A percentile compares a stretch with the other conserved stretches of the same genome.
Evolutionary conservation across 2,797 vertebrate species (phyloP).

Genomic region (Holocentrus rufus): DNA sequence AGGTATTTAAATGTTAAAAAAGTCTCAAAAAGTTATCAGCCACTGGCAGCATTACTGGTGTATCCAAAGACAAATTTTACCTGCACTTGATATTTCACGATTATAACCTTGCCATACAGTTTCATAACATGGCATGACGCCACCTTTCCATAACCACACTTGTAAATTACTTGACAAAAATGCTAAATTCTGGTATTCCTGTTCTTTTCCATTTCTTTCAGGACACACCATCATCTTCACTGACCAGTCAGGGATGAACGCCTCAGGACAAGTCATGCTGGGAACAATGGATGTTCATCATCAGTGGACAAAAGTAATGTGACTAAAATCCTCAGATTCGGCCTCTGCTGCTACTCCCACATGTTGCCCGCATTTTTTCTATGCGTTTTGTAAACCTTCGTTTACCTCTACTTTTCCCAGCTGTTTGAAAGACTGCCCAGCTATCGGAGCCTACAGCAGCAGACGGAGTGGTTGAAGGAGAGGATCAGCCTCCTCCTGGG

Average conservation of each 20-base stretch:
- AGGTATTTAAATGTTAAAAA: no score
- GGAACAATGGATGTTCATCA: conserved; percentile 98
- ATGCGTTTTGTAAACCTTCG: conserved; percentile 1
- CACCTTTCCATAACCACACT: no score
- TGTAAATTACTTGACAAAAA: no score
- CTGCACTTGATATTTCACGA: no score
- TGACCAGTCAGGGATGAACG: conserved; percentile 94
- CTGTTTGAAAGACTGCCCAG: conserved; percentile 89
- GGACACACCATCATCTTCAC: conserved; percentile 91
- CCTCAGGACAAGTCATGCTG: conserved; percentile 91
- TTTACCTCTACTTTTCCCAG: conserved; percentile 70
- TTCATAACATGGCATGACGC: no score
- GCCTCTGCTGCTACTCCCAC: not conserved
- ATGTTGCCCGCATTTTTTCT: not conserved
- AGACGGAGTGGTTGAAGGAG: conserved; percentile 87
- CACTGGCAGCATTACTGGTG: no score
- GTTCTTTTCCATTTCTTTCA: conserved; percentile 53
- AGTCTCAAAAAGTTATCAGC: no score
- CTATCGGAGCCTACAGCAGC: conserved; percentile 87
- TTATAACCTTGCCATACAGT: no score
- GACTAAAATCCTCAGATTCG: not conserved
- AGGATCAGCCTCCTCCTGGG: conserved; percentile 90
- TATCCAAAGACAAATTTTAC: no score
- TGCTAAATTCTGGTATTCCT: not conserved
- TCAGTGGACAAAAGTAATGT: conserved; percentile 92